Percentiles rank a stretch among this genome's conserved stretches.
phyloP scores from a whole-genome alignment of 2,888 invertebrate species.

The Alcis repandata region DNA sequence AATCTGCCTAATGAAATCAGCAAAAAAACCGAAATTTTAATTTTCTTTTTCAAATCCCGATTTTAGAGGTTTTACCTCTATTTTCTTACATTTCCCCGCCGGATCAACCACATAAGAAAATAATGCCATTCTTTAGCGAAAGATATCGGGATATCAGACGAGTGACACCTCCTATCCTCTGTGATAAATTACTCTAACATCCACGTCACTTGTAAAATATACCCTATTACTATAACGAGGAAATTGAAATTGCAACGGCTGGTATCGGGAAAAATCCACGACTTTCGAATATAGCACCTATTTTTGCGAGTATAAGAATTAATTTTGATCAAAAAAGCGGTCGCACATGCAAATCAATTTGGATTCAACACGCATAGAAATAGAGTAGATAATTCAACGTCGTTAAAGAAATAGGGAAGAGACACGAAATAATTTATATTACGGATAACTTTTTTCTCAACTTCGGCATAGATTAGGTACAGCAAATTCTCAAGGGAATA shows the following conservation, averaged over 20 bases:
- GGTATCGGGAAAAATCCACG: constrained; percentile 1
- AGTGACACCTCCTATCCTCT: constrained; percentile 67
- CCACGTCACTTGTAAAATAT: constrained; percentile 37
- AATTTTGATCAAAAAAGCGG: constrained; percentile 2
- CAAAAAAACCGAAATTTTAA: too few species aligned
- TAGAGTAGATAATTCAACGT: constrained; percentile 29
- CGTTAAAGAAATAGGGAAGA: constrained; percentile 27
- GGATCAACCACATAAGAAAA: constrained; percentile 44
- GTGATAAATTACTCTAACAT: constrained; percentile 67
- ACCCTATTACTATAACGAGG: constrained; percentile 37
- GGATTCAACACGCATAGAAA: background rate
- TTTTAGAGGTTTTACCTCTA: background rate
- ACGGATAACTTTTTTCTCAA: constrained; percentile 46
- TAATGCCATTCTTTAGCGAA: constrained; percentile 62
- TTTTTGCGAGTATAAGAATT: constrained; percentile 11
- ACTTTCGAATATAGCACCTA: constrained; percentile 16
- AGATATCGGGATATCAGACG: constrained; percentile 58
- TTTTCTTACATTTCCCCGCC: constrained; percentile 6
- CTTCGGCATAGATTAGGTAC: constrained; percentile 53
- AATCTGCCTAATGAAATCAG: too few species aligned
- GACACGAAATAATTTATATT: constrained; percentile 69
- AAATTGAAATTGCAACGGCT: constrained; percentile 32
- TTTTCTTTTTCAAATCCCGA: background rate
- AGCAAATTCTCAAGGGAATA: constrained; percentile 54
- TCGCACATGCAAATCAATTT: constrained; percentile 20